Percentiles rank a stretch among this genome's conserved stretches.
These are phyloP conservation scores for Atta cephalotes DNA, from an alignment of 1,140 invertebrate genomes.

Conservation along the genomic window DNA sequence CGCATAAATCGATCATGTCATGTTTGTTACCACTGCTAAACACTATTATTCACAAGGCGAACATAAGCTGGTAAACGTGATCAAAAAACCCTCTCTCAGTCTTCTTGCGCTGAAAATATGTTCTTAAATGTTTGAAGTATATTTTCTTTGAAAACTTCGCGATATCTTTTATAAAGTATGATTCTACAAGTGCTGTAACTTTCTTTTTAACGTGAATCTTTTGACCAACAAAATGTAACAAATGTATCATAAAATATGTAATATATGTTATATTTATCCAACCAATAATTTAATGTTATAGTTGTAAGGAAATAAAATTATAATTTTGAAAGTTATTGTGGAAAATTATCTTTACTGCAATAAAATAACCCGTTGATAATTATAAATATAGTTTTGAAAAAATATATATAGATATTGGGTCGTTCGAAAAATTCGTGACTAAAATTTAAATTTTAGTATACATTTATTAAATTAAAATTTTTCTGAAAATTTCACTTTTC, in stretches of 20 bases:
- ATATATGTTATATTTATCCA: not conserved
- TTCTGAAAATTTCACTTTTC: too few species aligned
- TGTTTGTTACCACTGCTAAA: not conserved
- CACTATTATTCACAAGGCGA: not conserved
- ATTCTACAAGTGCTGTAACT: not conserved
- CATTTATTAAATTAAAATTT: too few species aligned
- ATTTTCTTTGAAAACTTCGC: slow-evolving; percentile 43
- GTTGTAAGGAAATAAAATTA: too few species aligned
- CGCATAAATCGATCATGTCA: slow-evolving; percentile 45
- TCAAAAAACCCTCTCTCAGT: not conserved
- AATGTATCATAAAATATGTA: not conserved
- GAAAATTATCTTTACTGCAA: too few species aligned
- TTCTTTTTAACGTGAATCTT: not conserved
- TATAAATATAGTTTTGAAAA: too few species aligned
- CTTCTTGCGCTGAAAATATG: not conserved
- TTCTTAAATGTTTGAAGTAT: not conserved
- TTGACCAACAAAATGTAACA: not conserved
- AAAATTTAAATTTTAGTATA: too few species aligned
- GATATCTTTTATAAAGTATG: not conserved
- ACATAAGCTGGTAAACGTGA: not conserved
- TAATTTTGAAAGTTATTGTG: too few species aligned
- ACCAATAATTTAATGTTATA: not conserved
- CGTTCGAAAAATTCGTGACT: too few species aligned
- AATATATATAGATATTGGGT: too few species aligned
- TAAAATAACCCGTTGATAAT: too few species aligned